These are phyloP conservation scores for Coranthus polyacanthus DNA, from an alignment of 2,797 vertebrate genomes.

Conservation along the genomic window DNA sequence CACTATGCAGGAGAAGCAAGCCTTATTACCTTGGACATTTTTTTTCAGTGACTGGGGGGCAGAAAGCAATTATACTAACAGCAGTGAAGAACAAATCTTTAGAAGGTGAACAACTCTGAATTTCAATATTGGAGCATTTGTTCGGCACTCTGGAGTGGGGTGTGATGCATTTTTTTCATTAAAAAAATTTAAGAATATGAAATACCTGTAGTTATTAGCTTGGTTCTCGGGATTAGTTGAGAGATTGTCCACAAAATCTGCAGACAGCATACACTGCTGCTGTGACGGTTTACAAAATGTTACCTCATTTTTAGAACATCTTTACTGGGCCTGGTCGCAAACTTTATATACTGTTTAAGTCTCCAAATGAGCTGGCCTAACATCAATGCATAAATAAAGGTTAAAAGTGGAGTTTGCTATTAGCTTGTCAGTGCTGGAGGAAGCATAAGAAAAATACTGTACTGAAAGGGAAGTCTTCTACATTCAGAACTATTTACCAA, in stretches of 20 bases:
- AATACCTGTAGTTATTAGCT: slow-evolving; percentile 34
- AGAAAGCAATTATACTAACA: slow-evolving; percentile 74
- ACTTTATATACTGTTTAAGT: slow-evolving; percentile 10
- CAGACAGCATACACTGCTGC: slow-evolving; percentile 16
- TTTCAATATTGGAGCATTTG: slow-evolving; percentile 64
- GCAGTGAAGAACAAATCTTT: slow-evolving; percentile 66
- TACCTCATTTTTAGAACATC: slow-evolving; percentile 18
- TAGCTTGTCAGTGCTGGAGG: not conserved
- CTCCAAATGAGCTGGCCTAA: not conserved
- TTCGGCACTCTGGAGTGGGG: slow-evolving; percentile 25
- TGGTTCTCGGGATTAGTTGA: slow-evolving; percentile 3
- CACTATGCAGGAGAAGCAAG: slow-evolving; percentile 24
- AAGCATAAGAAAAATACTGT: not conserved
- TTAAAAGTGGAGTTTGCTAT: not conserved
- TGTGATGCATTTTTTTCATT: slow-evolving; percentile 40
- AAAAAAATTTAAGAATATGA: slow-evolving; percentile 31
- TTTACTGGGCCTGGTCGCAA: slow-evolving; percentile 9
- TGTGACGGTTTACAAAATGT: slow-evolving; percentile 18
- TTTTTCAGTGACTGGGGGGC: slow-evolving; percentile 58
- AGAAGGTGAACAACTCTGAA: slow-evolving; percentile 64
- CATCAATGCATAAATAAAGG: slow-evolving; percentile 10
- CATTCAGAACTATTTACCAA: not conserved
- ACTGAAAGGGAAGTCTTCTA: not conserved
- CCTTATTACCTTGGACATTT: slow-evolving; percentile 62
- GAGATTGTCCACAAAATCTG: slow-evolving; percentile 21